phyloP scores from a whole-genome alignment of 2,888 invertebrate genomes.

The Drosophila helvetica region DNA sequence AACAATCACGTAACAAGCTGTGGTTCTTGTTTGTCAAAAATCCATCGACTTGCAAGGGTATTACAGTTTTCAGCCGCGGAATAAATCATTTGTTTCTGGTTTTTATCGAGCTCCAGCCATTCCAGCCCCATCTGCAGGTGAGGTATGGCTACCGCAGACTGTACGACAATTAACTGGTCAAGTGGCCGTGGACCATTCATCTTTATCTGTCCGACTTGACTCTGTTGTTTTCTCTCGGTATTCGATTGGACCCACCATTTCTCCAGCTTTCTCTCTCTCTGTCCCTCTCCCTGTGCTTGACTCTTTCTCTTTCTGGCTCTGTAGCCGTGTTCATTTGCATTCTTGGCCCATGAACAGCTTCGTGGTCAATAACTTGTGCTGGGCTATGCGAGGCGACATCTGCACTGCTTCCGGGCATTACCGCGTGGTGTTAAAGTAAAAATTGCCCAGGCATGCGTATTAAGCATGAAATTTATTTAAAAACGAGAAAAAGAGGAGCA shows the following conservation, averaged over 20 bases:
- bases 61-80: not conserved
- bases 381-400: slow-evolving; percentile 60
- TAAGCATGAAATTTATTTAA: slow-evolving; percentile 79
- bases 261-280: not conserved
- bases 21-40: too few species aligned
- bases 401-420: slow-evolving; percentile 76
- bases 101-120: not conserved
- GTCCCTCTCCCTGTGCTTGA: not conserved
- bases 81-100: not conserved
- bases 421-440: slow-evolving; percentile 74
- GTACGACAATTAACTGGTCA: not conserved
- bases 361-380: slow-evolving; percentile 33
- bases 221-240: not conserved
- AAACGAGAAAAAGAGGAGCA: slow-evolving; percentile 22
- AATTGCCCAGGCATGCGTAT: slow-evolving; percentile 75
- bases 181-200: slow-evolving; percentile 1
- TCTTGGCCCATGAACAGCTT: slow-evolving; percentile 5
- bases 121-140: not conserved
- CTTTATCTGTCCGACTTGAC: slow-evolving; percentile 5
- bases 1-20: too few species aligned
- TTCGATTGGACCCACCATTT: too few species aligned
- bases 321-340: slow-evolving; percentile 21
- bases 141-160: not conserved
- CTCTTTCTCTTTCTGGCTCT: slow-evolving; percentile 8
- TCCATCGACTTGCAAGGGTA: not conserved